phyloP scores from a whole-genome alignment of 2,797 vertebrate species.

The Sebastes diploproa region DNA sequence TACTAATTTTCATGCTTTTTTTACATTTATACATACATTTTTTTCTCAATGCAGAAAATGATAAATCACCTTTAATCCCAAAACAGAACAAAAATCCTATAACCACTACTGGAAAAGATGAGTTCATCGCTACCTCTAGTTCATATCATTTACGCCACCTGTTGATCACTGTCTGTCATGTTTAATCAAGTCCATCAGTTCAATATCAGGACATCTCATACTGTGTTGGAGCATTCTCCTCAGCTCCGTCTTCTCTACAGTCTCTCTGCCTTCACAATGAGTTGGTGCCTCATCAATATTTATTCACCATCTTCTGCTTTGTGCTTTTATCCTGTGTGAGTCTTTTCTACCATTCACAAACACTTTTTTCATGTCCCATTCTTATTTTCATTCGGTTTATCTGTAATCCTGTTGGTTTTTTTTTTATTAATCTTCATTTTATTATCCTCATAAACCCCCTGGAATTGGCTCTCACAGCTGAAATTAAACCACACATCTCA shows the following conservation, averaged over 20 bases:
- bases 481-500: slow-evolving; percentile 15
- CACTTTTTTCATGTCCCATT: background rate
- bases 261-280: background rate
- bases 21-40: too few species aligned
- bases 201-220: background rate
- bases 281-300: background rate
- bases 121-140: background rate
- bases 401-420: background rate
- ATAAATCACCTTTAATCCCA: background rate
- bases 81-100: background rate
- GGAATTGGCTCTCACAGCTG: background rate
- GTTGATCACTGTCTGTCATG: background rate
- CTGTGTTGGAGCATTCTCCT: background rate
- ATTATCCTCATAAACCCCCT: background rate
- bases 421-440: background rate
- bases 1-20: background rate
- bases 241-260: background rate
- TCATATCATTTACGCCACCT: background rate
- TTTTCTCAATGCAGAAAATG: background rate
- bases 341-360: background rate
- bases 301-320: background rate
- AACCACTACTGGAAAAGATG: background rate
- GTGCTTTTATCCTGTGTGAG: slow-evolving; percentile 1
- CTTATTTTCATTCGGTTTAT: slow-evolving; percentile 10
- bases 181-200: background rate